A percentile compares a stretch with the other conserved stretches of the same genome.
These are phyloP conservation scores for Ailurus styani DNA, from an alignment of 2,113 vertebrate genomes.

Conservation along the genomic window DNA sequence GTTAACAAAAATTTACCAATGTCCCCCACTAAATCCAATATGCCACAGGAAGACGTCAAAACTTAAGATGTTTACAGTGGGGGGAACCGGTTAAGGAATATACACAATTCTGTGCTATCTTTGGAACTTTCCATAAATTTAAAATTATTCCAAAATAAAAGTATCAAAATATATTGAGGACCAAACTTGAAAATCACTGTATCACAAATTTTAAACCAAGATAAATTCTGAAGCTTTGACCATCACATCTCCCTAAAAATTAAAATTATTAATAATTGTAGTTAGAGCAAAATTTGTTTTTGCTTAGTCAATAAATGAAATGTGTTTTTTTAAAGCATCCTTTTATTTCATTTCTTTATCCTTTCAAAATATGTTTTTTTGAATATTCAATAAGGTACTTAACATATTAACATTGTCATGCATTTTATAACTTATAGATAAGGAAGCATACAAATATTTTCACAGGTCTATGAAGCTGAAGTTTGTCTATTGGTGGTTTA, in stretches of 20 bases:
- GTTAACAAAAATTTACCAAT: neutral
- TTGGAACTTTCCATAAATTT: neutral
- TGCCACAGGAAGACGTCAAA: neutral
- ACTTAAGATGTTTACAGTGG: neutral
- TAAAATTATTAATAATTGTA: neutral
- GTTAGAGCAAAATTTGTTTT: neutral
- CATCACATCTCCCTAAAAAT: neutral
- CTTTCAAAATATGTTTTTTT: neutral
- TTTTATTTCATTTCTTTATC: neutral
- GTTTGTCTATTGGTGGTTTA: neutral
- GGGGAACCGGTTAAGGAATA: neutral
- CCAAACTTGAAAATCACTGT: neutral
- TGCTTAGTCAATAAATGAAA: neutral
- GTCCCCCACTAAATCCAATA: neutral
- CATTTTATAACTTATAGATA: neutral
- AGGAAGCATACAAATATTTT: neutral
- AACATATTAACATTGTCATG: neutral
- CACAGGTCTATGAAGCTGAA: neutral
- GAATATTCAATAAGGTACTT: neutral
- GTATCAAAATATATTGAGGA: neutral
- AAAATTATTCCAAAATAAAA: slow-evolving; percentile 6
- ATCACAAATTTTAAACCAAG: neutral
- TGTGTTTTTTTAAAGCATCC: neutral
- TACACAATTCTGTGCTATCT: neutral
- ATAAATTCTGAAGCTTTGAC: neutral